Base-by-base conservation (phyloP, 2,113 vertebrate species). In the Perccottus glenii region DNA sequence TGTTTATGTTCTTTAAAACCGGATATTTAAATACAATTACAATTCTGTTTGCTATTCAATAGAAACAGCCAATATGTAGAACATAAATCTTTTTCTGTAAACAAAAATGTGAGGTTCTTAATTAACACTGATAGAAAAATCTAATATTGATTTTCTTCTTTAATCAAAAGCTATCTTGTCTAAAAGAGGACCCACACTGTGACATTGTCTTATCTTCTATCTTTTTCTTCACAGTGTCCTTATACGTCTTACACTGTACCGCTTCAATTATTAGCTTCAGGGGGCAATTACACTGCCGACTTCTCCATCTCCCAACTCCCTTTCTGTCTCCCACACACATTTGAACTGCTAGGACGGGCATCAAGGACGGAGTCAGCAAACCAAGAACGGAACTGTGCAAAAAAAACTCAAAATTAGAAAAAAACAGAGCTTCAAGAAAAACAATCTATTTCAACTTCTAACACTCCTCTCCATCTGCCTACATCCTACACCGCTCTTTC, bases 211-310 rank as follows among this genome's bases (percentile, higher is more conserved):
- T 75, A 55, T 55, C 52, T 42, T 59, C 44, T 5, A 6, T 15
- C 58, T 55, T 12, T 75, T 47, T 42, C 27, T 9, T 60, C 43
- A 38, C n/a, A 0, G 7, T 11, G 58, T 82, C 65, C 61, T 72
- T 65, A 60, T 27, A 27, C 52, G 35, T 33, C 52, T 36, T 14
- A 36, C 32, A 55, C 48, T 5, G 19, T 57, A 69, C 40, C 19
- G 15, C 77, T 69, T 85, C 76, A 85, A 80, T 84, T 80, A 86
- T 87, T 86, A 81, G 85, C 90, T 88, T 87, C 47, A 88, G 82
- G 86, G 81, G 45, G 60, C 85, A 85, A 89, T 91, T 89, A 90
- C 75, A 81, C 48, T 51, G 68, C 66, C 73, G 64, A 40, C 60
- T 63, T 67, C 59, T 84, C 68, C 62, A 84, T 77, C 64, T 76